Evolutionary conservation across 2,888 invertebrate species (phyloP).

Genomic region (Phasia obesa): DNA sequence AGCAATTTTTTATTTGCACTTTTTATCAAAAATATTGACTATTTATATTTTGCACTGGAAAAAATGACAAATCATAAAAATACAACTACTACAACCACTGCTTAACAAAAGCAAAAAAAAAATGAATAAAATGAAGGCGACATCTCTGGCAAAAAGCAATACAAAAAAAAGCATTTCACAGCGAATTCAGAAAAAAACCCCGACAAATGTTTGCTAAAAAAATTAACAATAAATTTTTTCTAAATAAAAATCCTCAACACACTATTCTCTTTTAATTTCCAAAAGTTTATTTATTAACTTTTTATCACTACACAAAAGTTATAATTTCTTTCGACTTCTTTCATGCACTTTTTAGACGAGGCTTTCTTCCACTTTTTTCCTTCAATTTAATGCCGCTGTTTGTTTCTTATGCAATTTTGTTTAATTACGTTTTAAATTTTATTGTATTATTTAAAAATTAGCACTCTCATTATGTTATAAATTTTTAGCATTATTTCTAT

Average conservation of each 20-base stretch:
- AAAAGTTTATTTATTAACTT: background rate
- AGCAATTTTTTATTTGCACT: conserved; percentile 24
- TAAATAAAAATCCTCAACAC: conserved; percentile 25
- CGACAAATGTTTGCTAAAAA: conserved; percentile 42
- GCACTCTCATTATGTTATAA: conserved; percentile 44
- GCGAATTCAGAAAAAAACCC: conserved; percentile 59
- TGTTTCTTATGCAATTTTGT: conserved; percentile 69
- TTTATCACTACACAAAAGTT: conserved; percentile 13
- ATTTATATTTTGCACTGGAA: conserved; percentile 37
- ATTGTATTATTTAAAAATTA: conserved; percentile 40
- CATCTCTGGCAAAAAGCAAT: conserved; percentile 43
- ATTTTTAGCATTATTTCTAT: conserved; percentile 11
- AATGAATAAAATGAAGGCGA: conserved; percentile 58
- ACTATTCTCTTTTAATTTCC: conserved; percentile 3
- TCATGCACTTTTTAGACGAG: conserved; percentile 33
- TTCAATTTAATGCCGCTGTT: conserved; percentile 44
- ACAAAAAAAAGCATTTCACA: conserved; percentile 54
- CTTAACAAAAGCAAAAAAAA: conserved; percentile 43
- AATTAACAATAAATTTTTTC: conserved; percentile 40
- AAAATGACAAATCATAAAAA: conserved; percentile 49
- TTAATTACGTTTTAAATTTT: conserved; percentile 59
- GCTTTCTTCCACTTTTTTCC: conserved; percentile 14
- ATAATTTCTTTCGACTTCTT: conserved; percentile 17
- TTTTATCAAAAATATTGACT: conserved; percentile 4
- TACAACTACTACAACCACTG: conserved; percentile 65